These are phyloP conservation scores for Hydropotes inermis DNA, from an alignment of 2,113 vertebrate genomes.

Conservation along the genomic window DNA sequence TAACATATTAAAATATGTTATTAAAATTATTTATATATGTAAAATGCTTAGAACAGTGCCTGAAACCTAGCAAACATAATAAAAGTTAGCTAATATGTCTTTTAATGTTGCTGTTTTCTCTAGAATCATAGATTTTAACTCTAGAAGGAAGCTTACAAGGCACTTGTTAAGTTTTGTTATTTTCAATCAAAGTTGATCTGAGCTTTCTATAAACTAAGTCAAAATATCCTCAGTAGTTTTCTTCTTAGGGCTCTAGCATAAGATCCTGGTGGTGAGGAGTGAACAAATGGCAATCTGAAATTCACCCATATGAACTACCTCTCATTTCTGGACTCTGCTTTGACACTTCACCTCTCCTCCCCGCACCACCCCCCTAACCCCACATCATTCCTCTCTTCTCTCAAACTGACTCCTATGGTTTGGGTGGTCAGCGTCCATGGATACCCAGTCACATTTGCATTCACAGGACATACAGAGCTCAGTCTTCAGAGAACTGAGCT, in stretches of 20 bases:
- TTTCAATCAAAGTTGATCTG: background rate
- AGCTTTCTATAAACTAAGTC: background rate
- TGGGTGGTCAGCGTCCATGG: too few species aligned
- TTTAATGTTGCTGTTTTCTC: background rate
- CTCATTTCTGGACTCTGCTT: background rate
- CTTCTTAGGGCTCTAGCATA: background rate
- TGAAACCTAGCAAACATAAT: background rate
- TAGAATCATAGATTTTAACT: background rate
- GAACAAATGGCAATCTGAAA: background rate
- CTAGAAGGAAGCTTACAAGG: background rate
- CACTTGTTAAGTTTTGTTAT: background rate
- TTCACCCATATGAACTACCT: background rate
- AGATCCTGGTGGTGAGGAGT: background rate
- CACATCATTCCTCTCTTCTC: background rate
- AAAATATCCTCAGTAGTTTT: background rate
- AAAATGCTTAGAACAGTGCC: background rate
- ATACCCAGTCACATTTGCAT: background rate
- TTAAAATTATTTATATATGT: background rate
- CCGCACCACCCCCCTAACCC: accelerated
- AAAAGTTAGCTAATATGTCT: background rate
- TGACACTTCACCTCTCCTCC: background rate
- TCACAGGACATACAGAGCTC: background rate
- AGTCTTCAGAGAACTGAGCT: background rate
- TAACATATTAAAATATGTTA: too few species aligned
- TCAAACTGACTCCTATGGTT: background rate